Base-by-base conservation (phyloP, 1,140 invertebrate genomes). In the Drosophila subobscura region DNA sequence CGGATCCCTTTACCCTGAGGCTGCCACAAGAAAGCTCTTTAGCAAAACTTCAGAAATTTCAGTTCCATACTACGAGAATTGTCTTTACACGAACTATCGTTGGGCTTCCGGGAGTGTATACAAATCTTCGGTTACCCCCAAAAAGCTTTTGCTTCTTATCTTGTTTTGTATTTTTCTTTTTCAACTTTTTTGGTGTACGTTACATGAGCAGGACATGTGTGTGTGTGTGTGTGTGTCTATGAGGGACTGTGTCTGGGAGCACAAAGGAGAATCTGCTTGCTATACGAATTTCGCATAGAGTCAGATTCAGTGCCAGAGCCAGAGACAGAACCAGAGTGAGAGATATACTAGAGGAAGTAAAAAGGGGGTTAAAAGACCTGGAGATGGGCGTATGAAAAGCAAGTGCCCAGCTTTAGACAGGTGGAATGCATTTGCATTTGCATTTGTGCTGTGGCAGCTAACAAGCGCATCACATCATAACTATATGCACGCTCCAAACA, bases 391-490 rank as follows among this genome's bases (percentile, higher is more conserved):
- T 50, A 51, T 74, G 52, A 66, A 73, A 59, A 77, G 70, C 77
- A 86, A 86, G 80, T 85, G 81, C 80, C 81, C 81, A 77, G 81
- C 81, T 85, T 70, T 85, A 77, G 77, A 76, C 66, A 86, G 80
- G 67, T 86, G 81, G 72, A 54, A 74, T 72, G 70, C 56, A 79
- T 76, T 78, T 80, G 78, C 72, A 80, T 81, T 53, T 63, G 58
- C 72, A 76, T 71, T 73, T 77, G 68, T 68, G 61, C 66, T 54
- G 66, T 79, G 76, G 45, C 63, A 76, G 65, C 77, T 86, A 86
- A 88, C 81, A 86, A 86, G 81, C 81, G 77, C 81, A 85, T 66
- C 71, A 64, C 70, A 83, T 78, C 70, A 74, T 79, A 79, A 79
- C 77, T 52, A 80, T 71, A 80, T 76, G 16, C 1, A 75, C 72